These are phyloP conservation scores for Cirrhinus mrigala DNA, from an alignment of 2,797 vertebrate genomes.

Conservation along the genomic window DNA sequence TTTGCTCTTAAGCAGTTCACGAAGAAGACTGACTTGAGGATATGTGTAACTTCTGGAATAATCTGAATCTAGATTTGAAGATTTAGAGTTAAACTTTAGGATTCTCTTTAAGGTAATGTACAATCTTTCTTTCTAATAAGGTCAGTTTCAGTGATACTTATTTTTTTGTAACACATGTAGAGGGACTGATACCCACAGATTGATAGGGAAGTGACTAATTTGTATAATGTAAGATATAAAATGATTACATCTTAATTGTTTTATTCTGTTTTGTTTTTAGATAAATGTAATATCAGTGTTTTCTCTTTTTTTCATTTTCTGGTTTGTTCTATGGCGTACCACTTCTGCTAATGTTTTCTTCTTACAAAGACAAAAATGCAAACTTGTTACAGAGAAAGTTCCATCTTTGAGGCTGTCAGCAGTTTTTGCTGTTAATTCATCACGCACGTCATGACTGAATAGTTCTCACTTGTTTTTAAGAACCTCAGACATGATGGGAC, in stretches of 20 bases:
- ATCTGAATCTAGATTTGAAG: conserved; percentile 13
- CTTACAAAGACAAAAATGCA: background rate
- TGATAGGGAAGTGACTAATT: background rate
- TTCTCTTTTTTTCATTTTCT: background rate
- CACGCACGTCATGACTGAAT: background rate
- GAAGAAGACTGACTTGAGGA: background rate
- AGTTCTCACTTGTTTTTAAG: background rate
- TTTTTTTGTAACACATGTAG: background rate
- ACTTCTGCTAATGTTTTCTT: background rate
- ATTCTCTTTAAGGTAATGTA: conserved; percentile 50
- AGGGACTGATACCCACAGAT: background rate
- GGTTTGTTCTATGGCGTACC: background rate
- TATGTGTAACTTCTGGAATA: conserved; percentile 17
- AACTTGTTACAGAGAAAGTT: background rate
- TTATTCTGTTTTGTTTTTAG: background rate
- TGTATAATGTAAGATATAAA: background rate
- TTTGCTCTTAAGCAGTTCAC: background rate
- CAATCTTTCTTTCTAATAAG: background rate
- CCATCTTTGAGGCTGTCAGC: background rate
- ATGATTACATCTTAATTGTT: background rate
- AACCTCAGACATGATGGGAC: background rate
- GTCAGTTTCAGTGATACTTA: background rate
- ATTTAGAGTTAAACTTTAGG: conserved; percentile 50
- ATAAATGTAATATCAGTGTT: background rate
- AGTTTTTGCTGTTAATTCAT: background rate